Conservation (phyloP, 2,888 invertebrate genomes). For the Phengaris alcon region DNA sequence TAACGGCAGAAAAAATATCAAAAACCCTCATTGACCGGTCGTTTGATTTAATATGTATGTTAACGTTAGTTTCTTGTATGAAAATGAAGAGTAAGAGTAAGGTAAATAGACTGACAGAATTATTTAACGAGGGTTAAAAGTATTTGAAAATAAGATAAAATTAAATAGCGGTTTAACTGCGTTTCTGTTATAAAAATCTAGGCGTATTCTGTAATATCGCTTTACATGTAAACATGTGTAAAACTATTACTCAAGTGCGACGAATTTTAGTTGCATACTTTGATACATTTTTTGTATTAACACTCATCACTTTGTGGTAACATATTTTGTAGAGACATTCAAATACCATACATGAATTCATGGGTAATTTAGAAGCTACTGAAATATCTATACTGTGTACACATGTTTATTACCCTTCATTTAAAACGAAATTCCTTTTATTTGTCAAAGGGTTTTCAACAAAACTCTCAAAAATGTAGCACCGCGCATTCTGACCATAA, state of each 20-base stretch:
- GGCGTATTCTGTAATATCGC: neutral
- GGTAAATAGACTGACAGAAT: neutral
- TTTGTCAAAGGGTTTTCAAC: slow-evolving; percentile 1
- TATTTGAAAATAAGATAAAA: neutral
- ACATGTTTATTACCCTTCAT: neutral
- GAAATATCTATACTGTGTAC: neutral
- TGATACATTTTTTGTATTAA: neutral
- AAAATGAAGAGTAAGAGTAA: neutral
- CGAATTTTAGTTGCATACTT: neutral
- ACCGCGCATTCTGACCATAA: neutral
- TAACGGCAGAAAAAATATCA: too few species aligned
- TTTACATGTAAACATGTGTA: neutral
- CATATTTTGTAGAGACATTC: neutral
- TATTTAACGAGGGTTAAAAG: neutral
- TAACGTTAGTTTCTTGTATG: neutral
- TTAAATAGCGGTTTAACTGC: neutral
- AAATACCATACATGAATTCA: neutral
- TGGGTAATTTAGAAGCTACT: neutral
- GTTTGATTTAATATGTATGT: neutral
- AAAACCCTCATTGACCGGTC: too few species aligned
- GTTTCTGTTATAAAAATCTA: neutral
- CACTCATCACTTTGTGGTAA: neutral
- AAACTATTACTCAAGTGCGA: neutral
- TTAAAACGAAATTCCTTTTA: slow-evolving; percentile 1
- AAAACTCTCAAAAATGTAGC: slow-evolving; percentile 38